Evolutionary conservation across 2,888 invertebrate species (phyloP).

Genomic region (Lasioglossum morio): DNA sequence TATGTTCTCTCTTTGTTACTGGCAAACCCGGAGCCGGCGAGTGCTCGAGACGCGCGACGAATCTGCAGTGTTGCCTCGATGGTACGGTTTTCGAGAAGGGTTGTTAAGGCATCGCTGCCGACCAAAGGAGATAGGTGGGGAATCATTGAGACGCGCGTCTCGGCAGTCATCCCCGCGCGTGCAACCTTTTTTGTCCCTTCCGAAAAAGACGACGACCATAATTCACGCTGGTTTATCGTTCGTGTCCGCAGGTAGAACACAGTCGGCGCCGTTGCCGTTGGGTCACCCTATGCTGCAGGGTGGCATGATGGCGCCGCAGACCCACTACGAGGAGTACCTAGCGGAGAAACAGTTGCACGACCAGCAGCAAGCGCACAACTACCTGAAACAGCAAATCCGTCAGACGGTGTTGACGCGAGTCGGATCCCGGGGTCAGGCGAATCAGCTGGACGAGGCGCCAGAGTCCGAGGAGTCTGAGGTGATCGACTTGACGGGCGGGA

Average conservation of each 20-base stretch:
- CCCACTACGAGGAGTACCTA: slow-evolving; percentile 86
- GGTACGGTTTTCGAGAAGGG: not conserved
- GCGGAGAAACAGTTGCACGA: slow-evolving; percentile 87
- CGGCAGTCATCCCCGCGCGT: not conserved
- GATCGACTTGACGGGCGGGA: slow-evolving; percentile 90
- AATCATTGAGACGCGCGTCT: not conserved
- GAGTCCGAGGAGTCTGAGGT: slow-evolving; percentile 86
- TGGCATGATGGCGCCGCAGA: slow-evolving; percentile 84
- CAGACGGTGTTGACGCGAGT: slow-evolving; percentile 94
- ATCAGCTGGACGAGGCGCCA: slow-evolving; percentile 88
- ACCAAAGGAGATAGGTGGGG: not conserved
- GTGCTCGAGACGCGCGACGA: slow-evolving; percentile 4
- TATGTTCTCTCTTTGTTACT: slow-evolving; percentile 79
- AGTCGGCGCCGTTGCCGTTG: slow-evolving; percentile 96
- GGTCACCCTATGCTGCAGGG: slow-evolving; percentile 93
- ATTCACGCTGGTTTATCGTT: not conserved
- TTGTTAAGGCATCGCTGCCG: not conserved
- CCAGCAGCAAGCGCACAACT: slow-evolving; percentile 86
- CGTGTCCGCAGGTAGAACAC: slow-evolving; percentile 90
- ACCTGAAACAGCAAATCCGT: slow-evolving; percentile 93
- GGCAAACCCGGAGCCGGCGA: slow-evolving; percentile 15
- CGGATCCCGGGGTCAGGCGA: slow-evolving; percentile 87
- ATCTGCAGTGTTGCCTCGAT: not conserved
- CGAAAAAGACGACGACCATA: not conserved
- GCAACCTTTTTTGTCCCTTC: not conserved